A percentile compares a stretch with the other conserved stretches of the same genome.
Conservation (phyloP, 2,888 invertebrate species). For the Eledone cirrhosa region DNA sequence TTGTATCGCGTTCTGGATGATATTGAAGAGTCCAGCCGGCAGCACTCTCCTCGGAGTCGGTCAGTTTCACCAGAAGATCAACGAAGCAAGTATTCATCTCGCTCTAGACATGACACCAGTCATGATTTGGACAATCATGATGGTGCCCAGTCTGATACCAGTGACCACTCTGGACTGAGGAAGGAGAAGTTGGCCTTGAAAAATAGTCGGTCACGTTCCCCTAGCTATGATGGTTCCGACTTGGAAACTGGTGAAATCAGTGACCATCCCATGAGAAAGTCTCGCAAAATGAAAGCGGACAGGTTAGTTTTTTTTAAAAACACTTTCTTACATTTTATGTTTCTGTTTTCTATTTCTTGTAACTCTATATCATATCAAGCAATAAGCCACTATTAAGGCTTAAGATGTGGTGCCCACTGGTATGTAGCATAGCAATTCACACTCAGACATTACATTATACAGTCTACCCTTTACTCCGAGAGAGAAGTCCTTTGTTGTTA, state of each 20-base stretch:
- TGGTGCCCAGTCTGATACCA: constrained; percentile 10
- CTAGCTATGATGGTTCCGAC: constrained; percentile 21
- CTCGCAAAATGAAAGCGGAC: constrained; percentile 9
- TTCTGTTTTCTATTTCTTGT: no score
- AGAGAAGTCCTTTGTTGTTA: no score
- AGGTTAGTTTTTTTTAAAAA: not conserved
- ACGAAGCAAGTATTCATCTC: constrained; percentile 18
- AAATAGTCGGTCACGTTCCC: constrained; percentile 3
- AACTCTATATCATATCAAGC: no score
- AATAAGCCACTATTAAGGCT: no score
- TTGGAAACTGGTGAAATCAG: constrained; percentile 17
- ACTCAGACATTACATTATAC: no score
- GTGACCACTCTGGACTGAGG: constrained; percentile 4
- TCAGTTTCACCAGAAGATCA: constrained; percentile 4
- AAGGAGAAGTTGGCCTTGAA: constrained; percentile 15
- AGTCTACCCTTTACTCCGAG: no score
- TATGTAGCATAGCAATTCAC: no score
- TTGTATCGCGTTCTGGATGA: constrained; percentile 14
- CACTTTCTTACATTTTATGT: not conserved
- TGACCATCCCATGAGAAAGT: constrained; percentile 15
- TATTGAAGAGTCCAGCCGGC: not conserved
- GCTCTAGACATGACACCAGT: not conserved
- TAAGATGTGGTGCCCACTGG: no score
- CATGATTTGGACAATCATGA: not conserved
- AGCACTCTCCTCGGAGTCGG: not conserved